A percentile compares a stretch with the other conserved stretches of the same genome.
Conservation (phyloP, 2,113 vertebrate genomes). For the Microtus montanus region DNA sequence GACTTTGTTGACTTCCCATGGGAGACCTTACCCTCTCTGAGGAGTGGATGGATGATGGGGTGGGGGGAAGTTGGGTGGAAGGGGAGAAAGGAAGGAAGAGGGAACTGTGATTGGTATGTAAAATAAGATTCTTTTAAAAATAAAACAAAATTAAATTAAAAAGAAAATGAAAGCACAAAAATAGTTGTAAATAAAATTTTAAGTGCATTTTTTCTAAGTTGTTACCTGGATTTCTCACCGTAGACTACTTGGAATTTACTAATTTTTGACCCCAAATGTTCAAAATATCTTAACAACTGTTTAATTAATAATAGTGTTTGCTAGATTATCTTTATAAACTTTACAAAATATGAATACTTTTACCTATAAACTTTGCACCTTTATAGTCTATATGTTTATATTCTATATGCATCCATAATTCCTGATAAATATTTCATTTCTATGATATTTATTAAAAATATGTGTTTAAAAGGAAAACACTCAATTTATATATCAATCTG, state of each 20-base stretch:
- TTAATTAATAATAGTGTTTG: neutral
- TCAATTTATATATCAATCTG: neutral
- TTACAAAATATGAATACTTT: neutral
- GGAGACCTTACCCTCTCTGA: too few relatives aligned
- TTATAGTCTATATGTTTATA: neutral
- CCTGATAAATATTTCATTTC: neutral
- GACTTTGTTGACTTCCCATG: too few relatives aligned
- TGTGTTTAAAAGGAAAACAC: neutral
- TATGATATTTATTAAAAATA: neutral
- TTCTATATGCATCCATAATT: neutral
- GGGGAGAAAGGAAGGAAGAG: too few relatives aligned
- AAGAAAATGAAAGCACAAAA: neutral
- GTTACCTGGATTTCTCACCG: neutral
- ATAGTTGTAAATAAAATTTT: neutral
- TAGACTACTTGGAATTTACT: neutral
- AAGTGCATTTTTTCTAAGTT: neutral
- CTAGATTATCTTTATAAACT: neutral
- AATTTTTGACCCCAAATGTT: neutral
- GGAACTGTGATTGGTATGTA: too few relatives aligned
- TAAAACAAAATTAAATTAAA: too few relatives aligned
- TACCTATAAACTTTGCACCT: neutral
- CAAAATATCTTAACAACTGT: neutral
- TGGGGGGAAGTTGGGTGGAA: too few relatives aligned
- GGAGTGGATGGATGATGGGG: too few relatives aligned
- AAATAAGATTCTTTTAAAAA: too few relatives aligned